These are phyloP conservation scores for Calidris pugnax DNA, from an alignment of 2,113 vertebrate genomes.

Conservation along the genomic window DNA sequence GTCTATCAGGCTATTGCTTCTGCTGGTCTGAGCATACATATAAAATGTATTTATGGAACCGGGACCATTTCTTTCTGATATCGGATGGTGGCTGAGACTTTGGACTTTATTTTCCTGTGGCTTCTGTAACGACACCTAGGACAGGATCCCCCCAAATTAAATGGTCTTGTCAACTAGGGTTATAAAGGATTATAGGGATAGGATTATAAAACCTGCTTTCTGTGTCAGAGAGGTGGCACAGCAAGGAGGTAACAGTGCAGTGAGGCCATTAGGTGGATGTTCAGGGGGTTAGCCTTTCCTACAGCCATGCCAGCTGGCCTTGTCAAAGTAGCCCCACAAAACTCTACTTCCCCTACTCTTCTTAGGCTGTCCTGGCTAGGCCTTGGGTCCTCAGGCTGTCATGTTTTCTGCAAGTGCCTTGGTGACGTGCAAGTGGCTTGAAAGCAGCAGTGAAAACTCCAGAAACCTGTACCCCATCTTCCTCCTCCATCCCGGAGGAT, in stretches of 20 bases:
- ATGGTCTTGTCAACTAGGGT: background rate
- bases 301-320: background rate
- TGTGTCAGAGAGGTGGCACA: background rate
- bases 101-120: background rate
- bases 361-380: background rate
- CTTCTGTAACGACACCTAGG: rapidly evolving
- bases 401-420: background rate
- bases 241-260: background rate
- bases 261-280: background rate
- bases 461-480: background rate
- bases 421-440: background rate
- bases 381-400: background rate
- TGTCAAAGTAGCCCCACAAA: background rate
- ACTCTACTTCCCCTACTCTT: background rate
- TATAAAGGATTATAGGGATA: background rate
- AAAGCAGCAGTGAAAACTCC: background rate
- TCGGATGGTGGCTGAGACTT: background rate
- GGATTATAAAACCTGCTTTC: background rate
- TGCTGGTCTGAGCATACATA: background rate
- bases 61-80: background rate
- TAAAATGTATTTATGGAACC: background rate
- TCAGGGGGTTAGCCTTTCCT: background rate
- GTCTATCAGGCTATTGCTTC: background rate
- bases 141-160: background rate
- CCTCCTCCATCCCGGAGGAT: background rate